A percentile compares a stretch with the other conserved stretches of the same genome.
These are phyloP conservation scores for Pollenia griseotomentosa DNA, from an alignment of 2,888 invertebrate genomes.

Conservation along the genomic window DNA sequence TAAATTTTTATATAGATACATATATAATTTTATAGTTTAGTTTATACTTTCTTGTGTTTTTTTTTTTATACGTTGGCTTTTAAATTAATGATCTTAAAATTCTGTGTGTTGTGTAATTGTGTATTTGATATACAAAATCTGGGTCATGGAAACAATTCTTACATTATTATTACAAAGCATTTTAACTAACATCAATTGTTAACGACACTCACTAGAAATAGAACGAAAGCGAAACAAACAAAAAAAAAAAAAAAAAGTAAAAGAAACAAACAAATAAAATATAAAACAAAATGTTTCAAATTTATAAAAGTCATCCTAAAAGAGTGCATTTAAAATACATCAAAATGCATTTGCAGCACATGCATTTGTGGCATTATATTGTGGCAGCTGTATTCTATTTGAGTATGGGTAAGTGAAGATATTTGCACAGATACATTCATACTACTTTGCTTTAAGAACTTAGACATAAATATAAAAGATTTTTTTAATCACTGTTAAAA, in stretches of 20 bases:
- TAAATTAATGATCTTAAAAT: constrained; percentile 40
- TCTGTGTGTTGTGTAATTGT: constrained; percentile 31
- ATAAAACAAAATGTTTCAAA: constrained; percentile 48
- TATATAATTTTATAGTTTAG: constrained; percentile 1
- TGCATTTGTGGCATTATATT: constrained; percentile 77
- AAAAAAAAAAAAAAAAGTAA: not conserved
- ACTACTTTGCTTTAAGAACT: not conserved
- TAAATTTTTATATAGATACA: too few relatives aligned
- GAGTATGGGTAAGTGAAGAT: constrained; percentile 78
- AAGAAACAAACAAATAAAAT: not conserved
- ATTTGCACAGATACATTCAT: not conserved
- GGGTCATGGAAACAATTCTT: constrained; percentile 55
- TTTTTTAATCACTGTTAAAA: not conserved
- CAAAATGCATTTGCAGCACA: constrained; percentile 72
- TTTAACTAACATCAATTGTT: constrained; percentile 41
- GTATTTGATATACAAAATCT: constrained; percentile 22
- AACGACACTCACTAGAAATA: constrained; percentile 35
- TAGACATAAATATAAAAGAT: not conserved
- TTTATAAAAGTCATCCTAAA: constrained; percentile 57
- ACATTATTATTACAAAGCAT: constrained; percentile 27
- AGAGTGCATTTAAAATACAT: constrained; percentile 55
- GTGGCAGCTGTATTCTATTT: constrained; percentile 78
- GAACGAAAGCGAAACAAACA: constrained; percentile 20
- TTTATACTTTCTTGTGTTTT: constrained; percentile 2
- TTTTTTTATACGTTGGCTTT: constrained; percentile 10